Conservation (phyloP, 2,113 vertebrate genomes). For the Hiodon tergisus region DNA sequence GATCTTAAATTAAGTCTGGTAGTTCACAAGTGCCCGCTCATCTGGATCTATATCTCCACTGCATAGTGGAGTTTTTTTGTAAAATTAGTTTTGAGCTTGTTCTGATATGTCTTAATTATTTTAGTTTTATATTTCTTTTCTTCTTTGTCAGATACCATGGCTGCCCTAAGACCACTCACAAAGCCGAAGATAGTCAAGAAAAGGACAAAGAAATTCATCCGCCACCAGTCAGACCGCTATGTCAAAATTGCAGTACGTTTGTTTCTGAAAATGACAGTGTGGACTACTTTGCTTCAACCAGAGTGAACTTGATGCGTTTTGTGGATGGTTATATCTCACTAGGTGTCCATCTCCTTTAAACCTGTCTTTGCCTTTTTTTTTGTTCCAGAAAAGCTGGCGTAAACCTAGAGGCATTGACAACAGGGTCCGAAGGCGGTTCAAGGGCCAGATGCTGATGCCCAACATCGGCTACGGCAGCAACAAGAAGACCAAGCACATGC, state of each 20-base stretch:
- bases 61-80: too few species aligned
- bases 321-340: neutral
- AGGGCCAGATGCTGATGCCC: conserved; percentile 98
- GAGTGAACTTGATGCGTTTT: neutral
- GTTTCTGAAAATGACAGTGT: neutral
- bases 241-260: conserved; percentile 85
- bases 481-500: conserved; percentile 97
- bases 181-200: conserved; percentile 95
- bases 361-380: neutral
- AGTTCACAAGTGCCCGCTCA: too few species aligned
- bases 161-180: conserved; percentile 83
- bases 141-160: conserved; percentile 69
- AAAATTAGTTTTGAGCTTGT: too few species aligned
- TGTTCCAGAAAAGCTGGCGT: conserved; percentile 80
- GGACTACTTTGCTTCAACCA: neutral
- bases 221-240: conserved; percentile 96
- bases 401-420: conserved; percentile 97
- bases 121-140: neutral
- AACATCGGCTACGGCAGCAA: conserved; percentile 97
- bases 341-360: neutral
- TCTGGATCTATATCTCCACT: too few species aligned
- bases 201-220: conserved; percentile 95
- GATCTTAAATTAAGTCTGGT: too few species aligned
- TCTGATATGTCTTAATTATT: too few species aligned
- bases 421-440: conserved; percentile 90